These are phyloP conservation scores for Tipula helvola DNA, from an alignment of 2,888 invertebrate species.

Conservation along the genomic window DNA sequence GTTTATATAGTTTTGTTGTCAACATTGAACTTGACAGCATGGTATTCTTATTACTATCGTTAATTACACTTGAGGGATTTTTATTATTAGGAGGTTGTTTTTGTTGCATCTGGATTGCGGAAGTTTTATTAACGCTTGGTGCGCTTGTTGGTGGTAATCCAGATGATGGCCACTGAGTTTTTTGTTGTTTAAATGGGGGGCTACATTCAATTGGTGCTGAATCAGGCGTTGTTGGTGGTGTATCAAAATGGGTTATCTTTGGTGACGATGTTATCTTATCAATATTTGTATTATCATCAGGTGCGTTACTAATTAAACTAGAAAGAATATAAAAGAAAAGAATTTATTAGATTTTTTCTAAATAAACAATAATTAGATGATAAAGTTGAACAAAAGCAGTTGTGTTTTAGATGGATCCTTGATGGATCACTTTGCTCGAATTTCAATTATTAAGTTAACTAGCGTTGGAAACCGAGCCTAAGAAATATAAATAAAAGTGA, in stretches of 20 bases:
- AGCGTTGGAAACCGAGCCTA: no score
- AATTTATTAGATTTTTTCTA: no score
- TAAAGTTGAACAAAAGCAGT: no score
- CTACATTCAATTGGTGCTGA: constrained; percentile 36
- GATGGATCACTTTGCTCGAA: no score
- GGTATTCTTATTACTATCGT: neutral
- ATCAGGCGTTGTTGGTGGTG: constrained; percentile 36
- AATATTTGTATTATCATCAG: constrained; percentile 10
- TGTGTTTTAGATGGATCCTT: no score
- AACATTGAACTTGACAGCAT: neutral
- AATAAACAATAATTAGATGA: no score
- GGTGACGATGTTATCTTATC: neutral
- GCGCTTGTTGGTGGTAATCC: neutral
- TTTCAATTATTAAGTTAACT: no score
- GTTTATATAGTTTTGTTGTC: neutral
- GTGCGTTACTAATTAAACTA: constrained; percentile 12
- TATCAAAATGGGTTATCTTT: constrained; percentile 30
- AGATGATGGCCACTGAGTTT: constrained; percentile 8
- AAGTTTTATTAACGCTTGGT: neutral
- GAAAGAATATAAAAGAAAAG: neutral
- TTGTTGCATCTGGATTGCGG: neutral
- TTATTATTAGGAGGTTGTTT: neutral
- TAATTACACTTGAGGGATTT: neutral
- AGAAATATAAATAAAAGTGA: no score
- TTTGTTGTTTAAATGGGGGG: constrained; percentile 32